These are phyloP conservation scores for Poecilia velifera DNA, from an alignment of 2,797 vertebrate species.

Conservation along the genomic window DNA sequence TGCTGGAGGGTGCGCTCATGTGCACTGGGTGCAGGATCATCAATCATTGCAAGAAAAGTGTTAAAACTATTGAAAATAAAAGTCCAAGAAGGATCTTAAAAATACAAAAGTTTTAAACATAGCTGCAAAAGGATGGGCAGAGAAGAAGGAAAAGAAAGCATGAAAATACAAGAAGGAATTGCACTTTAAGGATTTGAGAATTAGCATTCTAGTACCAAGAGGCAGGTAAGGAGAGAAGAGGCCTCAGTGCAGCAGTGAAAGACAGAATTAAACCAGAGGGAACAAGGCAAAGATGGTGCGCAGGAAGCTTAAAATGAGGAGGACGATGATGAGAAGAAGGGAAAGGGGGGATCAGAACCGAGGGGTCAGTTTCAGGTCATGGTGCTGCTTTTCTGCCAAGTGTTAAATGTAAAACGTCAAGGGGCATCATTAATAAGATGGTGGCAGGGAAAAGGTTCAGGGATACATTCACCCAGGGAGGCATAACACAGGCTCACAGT, in stretches of 20 bases:
- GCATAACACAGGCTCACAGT: slow-evolving; percentile 54
- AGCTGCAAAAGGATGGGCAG: slow-evolving; percentile 30
- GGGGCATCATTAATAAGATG: slow-evolving; percentile 76
- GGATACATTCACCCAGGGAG: slow-evolving; percentile 52
- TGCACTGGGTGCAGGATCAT: slow-evolving; percentile 55
- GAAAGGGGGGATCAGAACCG: slow-evolving; percentile 51
- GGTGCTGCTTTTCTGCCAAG: slow-evolving; percentile 81
- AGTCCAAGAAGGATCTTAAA: slow-evolving; percentile 54
- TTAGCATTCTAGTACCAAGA: slow-evolving; percentile 71
- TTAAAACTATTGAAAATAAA: slow-evolving; percentile 63
- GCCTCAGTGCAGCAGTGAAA: slow-evolving; percentile 70
- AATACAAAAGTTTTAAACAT: slow-evolving; percentile 40
- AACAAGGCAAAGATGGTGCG: slow-evolving; percentile 73
- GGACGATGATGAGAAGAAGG: slow-evolving; percentile 31
- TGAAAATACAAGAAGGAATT: slow-evolving; percentile 33
- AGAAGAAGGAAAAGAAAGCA: slow-evolving; percentile 12
- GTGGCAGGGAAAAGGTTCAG: slow-evolving; percentile 41
- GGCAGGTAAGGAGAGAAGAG: slow-evolving; percentile 43
- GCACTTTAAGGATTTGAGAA: slow-evolving; percentile 56
- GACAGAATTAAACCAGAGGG: slow-evolving; percentile 50
- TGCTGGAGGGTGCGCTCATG: slow-evolving; percentile 75
- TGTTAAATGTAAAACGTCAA: slow-evolving; percentile 80
- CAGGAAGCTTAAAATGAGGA: slow-evolving; percentile 68
- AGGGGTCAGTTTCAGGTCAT: slow-evolving; percentile 77
- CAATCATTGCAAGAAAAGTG: slow-evolving; percentile 63